These are phyloP conservation scores for Wiebesia pumilae DNA, from an alignment of 1,140 invertebrate genomes.

Conservation along the genomic window DNA sequence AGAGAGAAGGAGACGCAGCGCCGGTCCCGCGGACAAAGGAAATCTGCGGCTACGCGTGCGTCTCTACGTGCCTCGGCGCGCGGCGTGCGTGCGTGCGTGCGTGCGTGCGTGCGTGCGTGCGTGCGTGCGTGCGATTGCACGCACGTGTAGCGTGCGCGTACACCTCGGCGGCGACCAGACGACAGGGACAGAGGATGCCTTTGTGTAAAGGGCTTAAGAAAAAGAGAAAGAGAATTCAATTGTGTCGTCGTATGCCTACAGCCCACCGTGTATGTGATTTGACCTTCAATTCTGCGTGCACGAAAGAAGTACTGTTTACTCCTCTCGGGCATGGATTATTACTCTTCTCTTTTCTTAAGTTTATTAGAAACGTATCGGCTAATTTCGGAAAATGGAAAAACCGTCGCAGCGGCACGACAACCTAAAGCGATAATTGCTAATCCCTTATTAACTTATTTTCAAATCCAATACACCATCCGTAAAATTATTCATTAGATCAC, in stretches of 20 bases:
- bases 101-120: background rate
- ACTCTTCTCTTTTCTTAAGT: background rate
- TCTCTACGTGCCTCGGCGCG: background rate
- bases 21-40: constrained; percentile 68
- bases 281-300: constrained; percentile 32
- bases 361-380: background rate
- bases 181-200: constrained; percentile 45
- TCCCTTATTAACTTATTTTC: too few species aligned
- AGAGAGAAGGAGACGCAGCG: constrained; percentile 24
- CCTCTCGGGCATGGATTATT: background rate
- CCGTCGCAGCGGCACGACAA: too few species aligned
- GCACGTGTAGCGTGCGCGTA: constrained; percentile 53
- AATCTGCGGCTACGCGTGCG: constrained; percentile 64
- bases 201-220: constrained; percentile 57
- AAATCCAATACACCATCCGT: too few species aligned
- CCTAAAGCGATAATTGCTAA: too few species aligned
- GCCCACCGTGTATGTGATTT: constrained; percentile 37
- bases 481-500: too few species aligned
- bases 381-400: too few species aligned
- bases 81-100: constrained; percentile 26
- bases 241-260: constrained; percentile 34
- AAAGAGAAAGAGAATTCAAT: constrained; percentile 52
- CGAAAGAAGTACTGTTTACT: background rate
- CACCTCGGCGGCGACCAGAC: constrained; percentile 48
- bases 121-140: background rate